Conservation (phyloP, 2,797 vertebrate genomes). For the Zenarchopterus dispar region DNA sequence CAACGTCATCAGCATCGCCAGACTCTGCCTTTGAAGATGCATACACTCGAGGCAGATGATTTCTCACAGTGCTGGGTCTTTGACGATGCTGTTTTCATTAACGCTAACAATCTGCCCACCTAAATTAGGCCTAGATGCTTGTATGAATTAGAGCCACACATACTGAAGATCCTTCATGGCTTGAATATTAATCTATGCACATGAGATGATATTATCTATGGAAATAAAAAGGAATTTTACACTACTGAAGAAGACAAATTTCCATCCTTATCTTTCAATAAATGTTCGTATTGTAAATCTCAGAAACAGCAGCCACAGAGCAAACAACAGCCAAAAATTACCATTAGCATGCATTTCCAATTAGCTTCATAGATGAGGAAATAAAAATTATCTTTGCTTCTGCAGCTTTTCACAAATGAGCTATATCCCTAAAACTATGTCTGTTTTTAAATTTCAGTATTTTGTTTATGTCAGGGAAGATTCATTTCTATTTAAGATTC, state of each 20-base stretch:
- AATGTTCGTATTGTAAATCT: neutral
- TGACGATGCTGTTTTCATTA: slow-evolving; percentile 57
- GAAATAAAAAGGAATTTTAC: neutral
- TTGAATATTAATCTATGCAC: slow-evolving; percentile 12
- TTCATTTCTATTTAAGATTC: too few species aligned
- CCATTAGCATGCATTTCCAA: too few species aligned
- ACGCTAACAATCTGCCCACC: slow-evolving; percentile 53
- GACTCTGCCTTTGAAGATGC: slow-evolving; percentile 62
- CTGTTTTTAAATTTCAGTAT: too few species aligned
- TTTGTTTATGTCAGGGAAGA: too few species aligned
- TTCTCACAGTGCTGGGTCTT: slow-evolving; percentile 24
- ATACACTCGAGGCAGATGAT: slow-evolving; percentile 33
- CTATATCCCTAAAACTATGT: too few species aligned
- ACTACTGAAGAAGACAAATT: neutral
- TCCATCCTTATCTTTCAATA: neutral
- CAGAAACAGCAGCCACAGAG: too few species aligned
- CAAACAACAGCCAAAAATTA: too few species aligned
- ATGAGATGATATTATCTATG: neutral
- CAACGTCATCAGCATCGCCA: slow-evolving; percentile 39
- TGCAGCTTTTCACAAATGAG: too few species aligned
- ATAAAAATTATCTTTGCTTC: too few species aligned
- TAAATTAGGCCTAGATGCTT: slow-evolving; percentile 45
- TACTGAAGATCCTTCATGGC: slow-evolving; percentile 14
- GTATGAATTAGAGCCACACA: slow-evolving; percentile 41
- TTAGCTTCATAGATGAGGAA: too few species aligned